Base-by-base conservation (phyloP, 1,140 invertebrate genomes). In the Sarcophaga peregrina region DNA sequence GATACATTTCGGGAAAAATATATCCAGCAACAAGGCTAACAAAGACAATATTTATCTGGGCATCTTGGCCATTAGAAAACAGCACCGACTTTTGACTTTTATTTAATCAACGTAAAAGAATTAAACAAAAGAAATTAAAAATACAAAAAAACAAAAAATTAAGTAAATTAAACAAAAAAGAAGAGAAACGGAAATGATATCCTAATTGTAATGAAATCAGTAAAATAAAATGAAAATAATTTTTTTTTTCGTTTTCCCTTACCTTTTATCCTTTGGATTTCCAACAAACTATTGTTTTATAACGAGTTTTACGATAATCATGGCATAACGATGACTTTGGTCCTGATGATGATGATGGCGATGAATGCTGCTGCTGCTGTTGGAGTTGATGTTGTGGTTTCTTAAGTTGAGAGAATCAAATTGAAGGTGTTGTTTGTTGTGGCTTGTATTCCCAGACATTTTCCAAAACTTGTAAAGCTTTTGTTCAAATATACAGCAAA, bases 121-220 rank as follows among this genome's bases (percentile, higher is more conserved):
- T 37, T 37, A 37, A 37, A 37, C 25, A 37, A 37, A 37, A 37
- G 25, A 37, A 37, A 37, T 37, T 37, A 37, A 37, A 37, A 37
- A 37, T 4, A 37, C 25, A 37, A 37, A 37, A 37, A 37, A 37
- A 37, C 4, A 37, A 37, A 37, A 37, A 37, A 2, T 37, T 37
- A 37, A 37, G 25, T 37, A 37, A 37, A 37, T 37, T 37, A 37
- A 37, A 37, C 25, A 58, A 58, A n/a, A 58, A 58, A 58, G n/a
- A 68, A 68, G 20, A 68, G 17, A 68, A 52, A 78, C 47, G 75
- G 47, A 78, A 78, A 78, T 78, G 20, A 78, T 47, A 78, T 50
- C 75, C 47, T 78, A 78, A 78, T 78, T 78, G 75, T 78, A 78
- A 78, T 78, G 75, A 47, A 78, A 78, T 78, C 47, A 20, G 62